phyloP scores from a whole-genome alignment of 2,797 vertebrate genomes.

The Vespertilio murinus region DNA sequence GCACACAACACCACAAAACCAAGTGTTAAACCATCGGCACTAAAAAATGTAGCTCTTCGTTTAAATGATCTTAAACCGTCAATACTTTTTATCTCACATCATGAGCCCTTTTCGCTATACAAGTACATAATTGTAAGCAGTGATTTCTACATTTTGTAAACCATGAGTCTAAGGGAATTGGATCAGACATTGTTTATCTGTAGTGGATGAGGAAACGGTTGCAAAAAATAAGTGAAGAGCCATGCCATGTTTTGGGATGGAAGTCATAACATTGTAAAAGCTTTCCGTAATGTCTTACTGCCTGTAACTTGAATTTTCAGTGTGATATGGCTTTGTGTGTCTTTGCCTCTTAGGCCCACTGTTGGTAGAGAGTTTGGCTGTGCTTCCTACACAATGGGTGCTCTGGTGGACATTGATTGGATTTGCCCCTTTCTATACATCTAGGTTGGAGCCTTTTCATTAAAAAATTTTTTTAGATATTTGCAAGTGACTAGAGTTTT shows the following conservation, averaged over 20 bases:
- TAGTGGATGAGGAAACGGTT: neutral
- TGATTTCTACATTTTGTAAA: conserved; percentile 5
- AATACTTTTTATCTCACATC: neutral
- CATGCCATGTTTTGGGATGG: neutral
- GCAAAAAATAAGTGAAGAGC: neutral
- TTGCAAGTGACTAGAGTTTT: neutral
- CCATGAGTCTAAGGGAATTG: neutral
- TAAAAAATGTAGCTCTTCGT: neutral
- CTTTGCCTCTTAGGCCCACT: neutral
- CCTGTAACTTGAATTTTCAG: neutral
- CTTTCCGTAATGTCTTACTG: neutral
- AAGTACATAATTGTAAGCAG: neutral
- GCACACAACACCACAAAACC: neutral
- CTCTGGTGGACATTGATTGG: neutral
- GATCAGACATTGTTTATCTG: neutral
- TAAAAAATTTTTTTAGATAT: neutral
- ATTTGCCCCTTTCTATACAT: neutral
- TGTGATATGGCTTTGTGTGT: neutral
- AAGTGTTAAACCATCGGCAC: neutral
- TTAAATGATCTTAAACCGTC: neutral
- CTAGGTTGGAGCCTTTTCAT: neutral
- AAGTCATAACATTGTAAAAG: neutral
- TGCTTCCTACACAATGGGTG: neutral
- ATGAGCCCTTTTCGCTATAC: neutral
- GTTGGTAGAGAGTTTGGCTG: neutral